Base-by-base conservation (phyloP, 1,140 invertebrate genomes). In the Araneus ventricosus region DNA sequence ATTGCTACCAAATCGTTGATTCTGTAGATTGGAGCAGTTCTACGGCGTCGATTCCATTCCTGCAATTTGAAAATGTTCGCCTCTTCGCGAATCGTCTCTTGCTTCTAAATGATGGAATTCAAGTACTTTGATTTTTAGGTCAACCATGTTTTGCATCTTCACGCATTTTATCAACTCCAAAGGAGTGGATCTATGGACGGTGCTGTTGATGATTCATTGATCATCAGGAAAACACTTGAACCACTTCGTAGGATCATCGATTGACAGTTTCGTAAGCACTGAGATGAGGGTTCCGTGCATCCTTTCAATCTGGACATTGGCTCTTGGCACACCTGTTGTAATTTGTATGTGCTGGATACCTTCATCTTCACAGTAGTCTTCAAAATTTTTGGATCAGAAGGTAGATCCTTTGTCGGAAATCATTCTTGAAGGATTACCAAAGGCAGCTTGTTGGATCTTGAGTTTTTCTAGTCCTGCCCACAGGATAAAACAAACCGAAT, bases 1-100 rank as follows among this genome's bases (percentile, higher is more conserved):
- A 87, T 61, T 59, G 85, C 59, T 17, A 39, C 79, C 20, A 82
- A n/a, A 37, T 82, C 79, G 8, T 82, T 82, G 20, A 45, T 82
- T 22, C 22, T 82, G 79, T 41, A 41, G 17, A n/a, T 17, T 82
- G 39, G 17, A 41, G 79, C 79, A 24, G 2, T 82, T 45, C 39
- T 82, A 30, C 79, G 24, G 4, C 22, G 34, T 41, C 39, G 39
- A 22, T 82, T 82, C 37, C 20, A 7, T 41, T 39, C 34, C 20
- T 82, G 79, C 14, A 45, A 1, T 82, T 82, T 41, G 17, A 82
- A n/a, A 20, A 82, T 82, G 14, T 82, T 45, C 22, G 6, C 17
- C 8, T 45, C 4, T 10, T 45, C 41, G 10, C 41, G 34, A 4
- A 82, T 39, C 41, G 10, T 22, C 20, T 45, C 79, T n/a, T 24